A percentile compares a stretch with the other conserved stretches of the same genome.
Evolutionary conservation across 2,888 invertebrate genomes (phyloP).

Genomic region (Mactromeris polynyma): DNA sequence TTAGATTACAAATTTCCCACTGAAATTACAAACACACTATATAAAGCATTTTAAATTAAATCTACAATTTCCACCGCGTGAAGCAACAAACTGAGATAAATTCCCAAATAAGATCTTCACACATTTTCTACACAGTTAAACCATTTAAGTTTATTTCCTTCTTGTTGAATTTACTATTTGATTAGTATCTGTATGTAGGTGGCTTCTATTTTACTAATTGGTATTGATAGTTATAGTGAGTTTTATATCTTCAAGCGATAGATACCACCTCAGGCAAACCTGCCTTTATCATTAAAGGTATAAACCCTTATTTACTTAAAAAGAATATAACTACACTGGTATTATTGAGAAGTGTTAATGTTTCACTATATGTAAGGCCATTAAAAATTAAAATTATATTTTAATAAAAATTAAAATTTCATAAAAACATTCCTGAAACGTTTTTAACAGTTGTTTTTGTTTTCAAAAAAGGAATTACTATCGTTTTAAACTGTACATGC

Average conservation of each 20-base stretch:
- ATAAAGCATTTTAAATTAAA: neutral
- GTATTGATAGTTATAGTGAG: neutral
- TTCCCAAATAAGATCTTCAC: neutral
- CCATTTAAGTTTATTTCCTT: neutral
- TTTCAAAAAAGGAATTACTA: no score
- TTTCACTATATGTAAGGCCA: no score
- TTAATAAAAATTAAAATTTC: no score
- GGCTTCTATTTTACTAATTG: neutral
- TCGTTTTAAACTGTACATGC: no score
- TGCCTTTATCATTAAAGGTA: neutral
- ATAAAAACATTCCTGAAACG: no score
- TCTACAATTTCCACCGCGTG: neutral
- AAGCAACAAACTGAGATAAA: neutral
- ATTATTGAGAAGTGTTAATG: no score
- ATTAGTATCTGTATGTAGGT: neutral
- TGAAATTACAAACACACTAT: neutral
- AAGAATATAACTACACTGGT: no score
- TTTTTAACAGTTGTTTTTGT: no score
- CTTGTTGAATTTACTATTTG: neutral
- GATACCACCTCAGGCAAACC: neutral
- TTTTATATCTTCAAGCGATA: neutral
- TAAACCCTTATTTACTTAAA: neutral
- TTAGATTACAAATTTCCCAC: neutral
- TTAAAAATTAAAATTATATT: no score
- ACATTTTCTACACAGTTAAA: neutral